A percentile compares a stretch with the other conserved stretches of the same genome.
Conservation (phyloP, 1,140 invertebrate genomes). For the Heliconius congener region DNA sequence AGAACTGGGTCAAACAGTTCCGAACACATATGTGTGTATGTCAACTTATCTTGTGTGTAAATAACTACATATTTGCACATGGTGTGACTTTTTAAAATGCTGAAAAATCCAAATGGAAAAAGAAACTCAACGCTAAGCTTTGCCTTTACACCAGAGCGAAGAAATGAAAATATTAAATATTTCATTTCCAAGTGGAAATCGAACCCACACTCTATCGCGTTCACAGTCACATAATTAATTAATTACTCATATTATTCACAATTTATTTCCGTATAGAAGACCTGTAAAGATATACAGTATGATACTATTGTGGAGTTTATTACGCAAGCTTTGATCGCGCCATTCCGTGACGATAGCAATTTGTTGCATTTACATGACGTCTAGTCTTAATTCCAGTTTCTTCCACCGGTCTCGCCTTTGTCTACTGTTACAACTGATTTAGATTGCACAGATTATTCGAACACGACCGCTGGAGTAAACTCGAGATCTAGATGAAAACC, state of each 20-base stretch:
- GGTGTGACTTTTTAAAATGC: not conserved
- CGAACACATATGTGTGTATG: constrained; percentile 43
- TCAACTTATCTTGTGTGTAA: constrained; percentile 39
- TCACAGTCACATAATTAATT: no score
- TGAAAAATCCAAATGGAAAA: not conserved
- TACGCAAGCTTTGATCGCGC: constrained; percentile 31
- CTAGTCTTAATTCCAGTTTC: constrained; percentile 44
- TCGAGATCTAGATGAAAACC: constrained; percentile 25
- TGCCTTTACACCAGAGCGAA: no score
- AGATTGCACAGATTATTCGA: constrained; percentile 40
- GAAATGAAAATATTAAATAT: no score
- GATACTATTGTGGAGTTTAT: not conserved
- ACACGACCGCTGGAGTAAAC: constrained; percentile 17
- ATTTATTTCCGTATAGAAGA: not conserved
- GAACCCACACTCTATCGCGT: no score
- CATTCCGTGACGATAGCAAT: constrained; percentile 55
- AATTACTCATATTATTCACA: not conserved
- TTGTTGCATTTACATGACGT: constrained; percentile 55
- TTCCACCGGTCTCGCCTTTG: constrained; percentile 59
- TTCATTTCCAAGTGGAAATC: no score
- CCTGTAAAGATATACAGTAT: not conserved
- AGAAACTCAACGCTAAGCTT: no score
- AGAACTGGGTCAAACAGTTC: constrained; percentile 65
- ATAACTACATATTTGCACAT: constrained; percentile 21
- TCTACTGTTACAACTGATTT: constrained; percentile 48